Evolutionary conservation across 2,113 vertebrate species (phyloP).

Genomic region (Protomyctophum bolini): DNA sequence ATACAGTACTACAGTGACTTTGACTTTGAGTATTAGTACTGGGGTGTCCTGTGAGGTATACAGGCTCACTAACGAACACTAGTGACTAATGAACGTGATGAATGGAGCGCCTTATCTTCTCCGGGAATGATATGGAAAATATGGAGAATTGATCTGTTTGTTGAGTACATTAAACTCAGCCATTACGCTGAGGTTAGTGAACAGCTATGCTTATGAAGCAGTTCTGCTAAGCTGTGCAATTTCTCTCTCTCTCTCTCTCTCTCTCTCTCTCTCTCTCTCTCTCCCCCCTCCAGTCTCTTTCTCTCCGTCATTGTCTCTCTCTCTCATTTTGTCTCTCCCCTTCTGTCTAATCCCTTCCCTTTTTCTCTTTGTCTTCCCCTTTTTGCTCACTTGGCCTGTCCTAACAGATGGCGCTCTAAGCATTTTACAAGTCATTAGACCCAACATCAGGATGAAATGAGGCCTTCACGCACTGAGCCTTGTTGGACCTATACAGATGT

Average conservation of each 20-base stretch:
- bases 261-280: background rate
- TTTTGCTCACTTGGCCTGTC: slow-evolving; percentile 1
- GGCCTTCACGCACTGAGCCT: slow-evolving; percentile 28
- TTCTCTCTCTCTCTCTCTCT: slow-evolving; percentile 10
- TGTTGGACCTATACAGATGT: slow-evolving; percentile 24
- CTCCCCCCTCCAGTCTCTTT: background rate
- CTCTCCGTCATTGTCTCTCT: background rate
- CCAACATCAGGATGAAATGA: slow-evolving; percentile 47
- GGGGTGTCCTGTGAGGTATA: slow-evolving; percentile 14
- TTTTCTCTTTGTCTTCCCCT: background rate
- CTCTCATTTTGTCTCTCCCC: background rate
- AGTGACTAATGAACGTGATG: background rate
- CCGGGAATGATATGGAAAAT: slow-evolving; percentile 36
- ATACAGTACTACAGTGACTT: no score
- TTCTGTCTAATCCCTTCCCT: background rate
- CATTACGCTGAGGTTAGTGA: slow-evolving; percentile 16
- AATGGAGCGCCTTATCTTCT: slow-evolving; percentile 21
- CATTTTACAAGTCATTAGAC: slow-evolving; percentile 52
- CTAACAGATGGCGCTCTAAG: slow-evolving; percentile 56
- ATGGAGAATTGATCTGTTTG: slow-evolving; percentile 37
- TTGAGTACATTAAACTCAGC: slow-evolving; percentile 26
- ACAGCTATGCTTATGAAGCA: slow-evolving; percentile 15
- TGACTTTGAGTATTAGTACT: background rate
- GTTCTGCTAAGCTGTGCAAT: slow-evolving; percentile 7
- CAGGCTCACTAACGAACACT: slow-evolving; percentile 6